phyloP scores from a whole-genome alignment of 2,113 vertebrate genomes.

The Dipodomys ordii region DNA sequence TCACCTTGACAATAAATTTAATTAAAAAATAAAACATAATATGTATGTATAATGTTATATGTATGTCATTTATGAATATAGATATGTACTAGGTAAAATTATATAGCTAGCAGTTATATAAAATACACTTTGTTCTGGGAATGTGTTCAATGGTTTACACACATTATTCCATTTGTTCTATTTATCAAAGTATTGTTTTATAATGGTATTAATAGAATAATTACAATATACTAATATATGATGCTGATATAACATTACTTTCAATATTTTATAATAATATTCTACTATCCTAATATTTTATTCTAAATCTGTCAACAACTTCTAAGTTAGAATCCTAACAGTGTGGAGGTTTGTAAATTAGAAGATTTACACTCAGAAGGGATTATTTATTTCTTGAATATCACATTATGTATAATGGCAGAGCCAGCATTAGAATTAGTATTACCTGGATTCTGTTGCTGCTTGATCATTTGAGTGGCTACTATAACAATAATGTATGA shows the following conservation, averaged over 20 bases:
- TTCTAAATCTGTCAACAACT: background rate
- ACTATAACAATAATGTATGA: background rate
- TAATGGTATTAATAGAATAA: background rate
- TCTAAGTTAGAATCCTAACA: background rate
- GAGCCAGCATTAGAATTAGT: background rate
- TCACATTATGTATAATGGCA: background rate
- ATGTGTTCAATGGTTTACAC: background rate
- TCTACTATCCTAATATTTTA: background rate
- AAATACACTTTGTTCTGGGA: background rate
- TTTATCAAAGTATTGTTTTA: background rate
- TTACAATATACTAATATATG: no score
- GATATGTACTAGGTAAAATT: background rate
- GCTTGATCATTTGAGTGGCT: background rate
- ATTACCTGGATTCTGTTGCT: background rate
- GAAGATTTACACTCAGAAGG: background rate
- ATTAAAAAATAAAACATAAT: background rate
- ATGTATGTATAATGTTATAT: background rate
- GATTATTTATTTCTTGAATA: constrained; percentile 9
- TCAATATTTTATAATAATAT: background rate
- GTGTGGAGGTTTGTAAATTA: background rate
- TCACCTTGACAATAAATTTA: no score
- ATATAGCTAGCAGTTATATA: background rate
- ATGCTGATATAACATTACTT: no score
- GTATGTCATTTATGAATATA: background rate
- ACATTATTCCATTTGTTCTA: background rate